Conservation (phyloP, 1,140 invertebrate genomes). For the Apis laboriosa region DNA sequence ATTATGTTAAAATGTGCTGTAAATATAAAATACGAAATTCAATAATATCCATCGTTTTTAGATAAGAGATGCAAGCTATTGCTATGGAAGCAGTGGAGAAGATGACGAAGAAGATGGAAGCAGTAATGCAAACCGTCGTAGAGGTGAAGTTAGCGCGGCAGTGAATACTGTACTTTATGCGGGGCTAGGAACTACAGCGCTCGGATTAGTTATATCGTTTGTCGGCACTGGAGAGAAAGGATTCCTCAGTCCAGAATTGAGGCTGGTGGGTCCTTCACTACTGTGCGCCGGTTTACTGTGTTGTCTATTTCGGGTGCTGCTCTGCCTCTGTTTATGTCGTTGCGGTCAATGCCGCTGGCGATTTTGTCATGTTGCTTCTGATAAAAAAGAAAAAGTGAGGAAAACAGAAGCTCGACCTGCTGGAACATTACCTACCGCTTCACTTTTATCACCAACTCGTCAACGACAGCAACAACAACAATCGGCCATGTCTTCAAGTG, state of each 20-base stretch:
- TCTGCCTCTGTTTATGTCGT: constrained; percentile 83
- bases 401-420: constrained; percentile 63
- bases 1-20: neutral
- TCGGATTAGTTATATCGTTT: constrained; percentile 92
- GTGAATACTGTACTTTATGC: constrained; percentile 91
- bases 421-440: constrained; percentile 68
- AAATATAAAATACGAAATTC: neutral
- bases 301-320: constrained; percentile 83
- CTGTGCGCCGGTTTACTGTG: constrained; percentile 83
- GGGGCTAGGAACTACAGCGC: constrained; percentile 90
- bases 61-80: constrained; percentile 89
- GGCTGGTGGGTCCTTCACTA: constrained; percentile 90
- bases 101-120: constrained; percentile 80
- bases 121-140: constrained; percentile 71
- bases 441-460: constrained; percentile 62
- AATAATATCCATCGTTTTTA: constrained; percentile 71
- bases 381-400: constrained; percentile 68
- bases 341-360: constrained; percentile 77
- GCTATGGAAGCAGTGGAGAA: constrained; percentile 85
- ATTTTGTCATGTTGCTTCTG: constrained; percentile 64
- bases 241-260: constrained; percentile 91
- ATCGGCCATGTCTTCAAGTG: constrained; percentile 48
- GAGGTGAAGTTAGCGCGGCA: constrained; percentile 84
- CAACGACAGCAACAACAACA: constrained; percentile 43
- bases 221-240: constrained; percentile 94